Conservation (phyloP, 2,888 invertebrate species). For the Fragum fragum region DNA sequence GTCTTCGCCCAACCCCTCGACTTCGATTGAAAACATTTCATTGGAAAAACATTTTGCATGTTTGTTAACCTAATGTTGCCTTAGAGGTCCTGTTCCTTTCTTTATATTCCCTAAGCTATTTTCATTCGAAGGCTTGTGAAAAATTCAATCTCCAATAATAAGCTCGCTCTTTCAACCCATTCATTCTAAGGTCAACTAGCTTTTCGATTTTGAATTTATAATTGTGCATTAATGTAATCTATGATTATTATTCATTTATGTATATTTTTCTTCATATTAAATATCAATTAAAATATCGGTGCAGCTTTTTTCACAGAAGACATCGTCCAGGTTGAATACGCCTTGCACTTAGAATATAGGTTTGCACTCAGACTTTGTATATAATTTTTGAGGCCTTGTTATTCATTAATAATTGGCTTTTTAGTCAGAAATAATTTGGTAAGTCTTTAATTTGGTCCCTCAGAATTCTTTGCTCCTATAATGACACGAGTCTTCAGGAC, state of each 20-base stretch:
- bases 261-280: slow-evolving; percentile 2
- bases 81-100: neutral
- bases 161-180: neutral
- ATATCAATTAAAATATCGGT: neutral
- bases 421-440: too few species aligned
- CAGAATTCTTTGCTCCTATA: too few species aligned
- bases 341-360: neutral
- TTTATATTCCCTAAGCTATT: neutral
- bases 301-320: neutral
- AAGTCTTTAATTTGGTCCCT: too few species aligned
- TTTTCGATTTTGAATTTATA: slow-evolving; percentile 3
- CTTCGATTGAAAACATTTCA: neutral
- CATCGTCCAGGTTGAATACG: neutral
- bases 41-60: slow-evolving; percentile 27
- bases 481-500: too few species aligned
- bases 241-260: neutral
- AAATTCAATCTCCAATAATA: neutral
- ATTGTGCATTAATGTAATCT: neutral
- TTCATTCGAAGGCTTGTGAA: slow-evolving; percentile 1
- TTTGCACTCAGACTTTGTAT: neutral
- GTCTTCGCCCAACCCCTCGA: too few species aligned
- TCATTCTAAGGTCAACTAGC: neutral
- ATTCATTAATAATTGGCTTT: neutral
- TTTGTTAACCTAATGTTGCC: slow-evolving; percentile 24
- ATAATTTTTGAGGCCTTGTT: too few species aligned